A percentile compares a stretch with the other conserved stretches of the same genome.
These are phyloP conservation scores for Coptodon rendalli DNA, from an alignment of 2,113 vertebrate species.

Conservation along the genomic window DNA sequence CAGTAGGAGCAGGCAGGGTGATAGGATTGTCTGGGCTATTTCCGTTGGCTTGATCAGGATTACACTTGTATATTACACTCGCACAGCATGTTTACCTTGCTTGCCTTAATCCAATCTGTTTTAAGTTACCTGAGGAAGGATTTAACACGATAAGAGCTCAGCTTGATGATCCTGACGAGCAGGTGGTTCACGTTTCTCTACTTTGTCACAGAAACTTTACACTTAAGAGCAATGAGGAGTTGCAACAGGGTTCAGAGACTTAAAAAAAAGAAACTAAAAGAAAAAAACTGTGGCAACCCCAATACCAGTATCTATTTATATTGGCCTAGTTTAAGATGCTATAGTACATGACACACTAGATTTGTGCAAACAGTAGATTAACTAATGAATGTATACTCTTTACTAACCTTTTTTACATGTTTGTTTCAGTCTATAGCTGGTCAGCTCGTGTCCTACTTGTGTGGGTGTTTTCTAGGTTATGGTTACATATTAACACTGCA, in stretches of 20 bases:
- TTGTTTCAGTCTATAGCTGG: not conserved
- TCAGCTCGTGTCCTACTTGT: not conserved
- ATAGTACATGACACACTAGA: not conserved
- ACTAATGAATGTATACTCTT: not conserved
- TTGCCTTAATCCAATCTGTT: slow-evolving; percentile 1
- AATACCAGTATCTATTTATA: slow-evolving; percentile 12
- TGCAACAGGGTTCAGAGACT: not conserved
- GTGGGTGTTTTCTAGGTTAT: not conserved
- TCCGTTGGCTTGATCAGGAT: slow-evolving; percentile 30
- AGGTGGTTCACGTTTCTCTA: not conserved
- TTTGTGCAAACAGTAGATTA: not conserved
- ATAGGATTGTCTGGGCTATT: slow-evolving; percentile 38
- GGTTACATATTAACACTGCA: slow-evolving; percentile 26
- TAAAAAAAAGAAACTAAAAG: not conserved
- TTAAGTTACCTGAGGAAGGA: not conserved
- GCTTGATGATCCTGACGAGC: not conserved
- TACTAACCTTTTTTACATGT: not conserved
- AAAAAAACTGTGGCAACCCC: not conserved
- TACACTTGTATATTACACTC: slow-evolving; percentile 5
- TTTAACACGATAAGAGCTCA: not conserved
- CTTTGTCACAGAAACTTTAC: not conserved
- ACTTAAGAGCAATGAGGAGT: not conserved
- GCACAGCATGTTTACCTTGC: not conserved
- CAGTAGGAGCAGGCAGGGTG: not conserved
- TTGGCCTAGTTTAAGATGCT: slow-evolving; percentile 5